Evolutionary conservation across 2,797 vertebrate genomes (phyloP).

Genomic region (Parambassis ranga): DNA sequence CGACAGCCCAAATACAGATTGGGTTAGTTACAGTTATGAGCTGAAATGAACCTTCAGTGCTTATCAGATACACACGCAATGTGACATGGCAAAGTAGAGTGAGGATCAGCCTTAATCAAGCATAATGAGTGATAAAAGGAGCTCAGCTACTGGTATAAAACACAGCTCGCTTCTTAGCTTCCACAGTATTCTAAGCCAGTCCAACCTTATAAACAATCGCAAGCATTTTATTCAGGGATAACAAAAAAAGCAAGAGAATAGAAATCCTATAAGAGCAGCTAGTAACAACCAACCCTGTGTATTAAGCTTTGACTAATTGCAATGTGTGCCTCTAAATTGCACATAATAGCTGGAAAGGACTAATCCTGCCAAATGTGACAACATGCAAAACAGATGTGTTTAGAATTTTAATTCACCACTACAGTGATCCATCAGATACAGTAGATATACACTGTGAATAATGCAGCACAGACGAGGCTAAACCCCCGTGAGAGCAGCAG

Average conservation of each 20-base stretch:
- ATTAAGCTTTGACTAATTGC: conserved; percentile 30
- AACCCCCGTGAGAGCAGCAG: conserved; percentile 21
- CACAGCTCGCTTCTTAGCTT: conserved; percentile 14
- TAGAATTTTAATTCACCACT: conserved; percentile 27
- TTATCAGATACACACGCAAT: conserved; percentile 28
- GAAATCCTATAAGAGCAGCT: conserved; percentile 17
- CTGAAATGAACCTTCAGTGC: conserved; percentile 35
- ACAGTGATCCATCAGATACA: conserved; percentile 39
- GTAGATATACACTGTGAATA: conserved; percentile 33
- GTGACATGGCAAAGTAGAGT: conserved; percentile 38
- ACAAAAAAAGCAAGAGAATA: conserved; percentile 32
- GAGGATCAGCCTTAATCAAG: conserved; percentile 58
- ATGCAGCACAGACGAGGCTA: conserved; percentile 37
- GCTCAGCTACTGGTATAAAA: conserved; percentile 43
- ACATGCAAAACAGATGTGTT: conserved; percentile 28
- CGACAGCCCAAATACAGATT: conserved; percentile 39
- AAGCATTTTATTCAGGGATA: conserved; percentile 37
- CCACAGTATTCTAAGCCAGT: conserved; percentile 37
- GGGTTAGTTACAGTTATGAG: conserved; percentile 51
- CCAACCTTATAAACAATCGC: conserved; percentile 37
- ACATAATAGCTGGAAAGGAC: conserved; percentile 35
- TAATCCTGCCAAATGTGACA: conserved; percentile 34
- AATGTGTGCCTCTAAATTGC: conserved; percentile 33
- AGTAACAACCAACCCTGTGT: neutral
- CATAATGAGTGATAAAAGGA: conserved; percentile 60